phyloP scores from a whole-genome alignment of 2,113 vertebrate genomes.

The Engystomops pustulosus region DNA sequence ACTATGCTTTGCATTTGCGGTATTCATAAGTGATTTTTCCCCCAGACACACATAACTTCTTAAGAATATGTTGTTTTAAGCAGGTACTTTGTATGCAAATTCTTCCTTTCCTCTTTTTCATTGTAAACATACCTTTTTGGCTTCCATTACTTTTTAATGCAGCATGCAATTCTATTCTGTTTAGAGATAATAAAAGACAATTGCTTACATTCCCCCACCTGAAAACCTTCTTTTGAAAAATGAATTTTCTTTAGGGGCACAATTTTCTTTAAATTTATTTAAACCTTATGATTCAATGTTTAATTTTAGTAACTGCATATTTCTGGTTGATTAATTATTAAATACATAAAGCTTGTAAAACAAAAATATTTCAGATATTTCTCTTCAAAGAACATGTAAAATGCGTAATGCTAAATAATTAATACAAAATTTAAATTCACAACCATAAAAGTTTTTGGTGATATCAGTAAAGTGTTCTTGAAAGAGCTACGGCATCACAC shows the following conservation, averaged over 20 bases:
- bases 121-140: background rate
- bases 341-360: no score
- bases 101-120: conserved; percentile 20
- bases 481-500: no score
- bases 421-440: no score
- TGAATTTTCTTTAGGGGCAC: background rate
- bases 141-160: conserved; percentile 17
- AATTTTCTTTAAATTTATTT: background rate
- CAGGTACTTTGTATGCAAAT: conserved; percentile 51
- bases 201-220: no score
- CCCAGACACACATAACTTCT: conserved; percentile 27
- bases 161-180: conserved; percentile 5
- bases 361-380: no score
- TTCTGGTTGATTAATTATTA: no score
- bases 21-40: conserved; percentile 27
- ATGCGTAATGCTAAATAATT: no score
- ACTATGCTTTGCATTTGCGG: conserved; percentile 22
- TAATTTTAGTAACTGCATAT: no score
- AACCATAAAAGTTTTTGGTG: no score
- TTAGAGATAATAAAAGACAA: conserved; percentile 19
- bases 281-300: no score
- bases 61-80: conserved; percentile 29
- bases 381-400: no score
- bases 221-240: background rate
- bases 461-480: no score